A percentile compares a stretch with the other conserved stretches of the same genome.
phyloP scores from a whole-genome alignment of 1,140 invertebrate genomes.

The Drosophila tropicalis region DNA sequence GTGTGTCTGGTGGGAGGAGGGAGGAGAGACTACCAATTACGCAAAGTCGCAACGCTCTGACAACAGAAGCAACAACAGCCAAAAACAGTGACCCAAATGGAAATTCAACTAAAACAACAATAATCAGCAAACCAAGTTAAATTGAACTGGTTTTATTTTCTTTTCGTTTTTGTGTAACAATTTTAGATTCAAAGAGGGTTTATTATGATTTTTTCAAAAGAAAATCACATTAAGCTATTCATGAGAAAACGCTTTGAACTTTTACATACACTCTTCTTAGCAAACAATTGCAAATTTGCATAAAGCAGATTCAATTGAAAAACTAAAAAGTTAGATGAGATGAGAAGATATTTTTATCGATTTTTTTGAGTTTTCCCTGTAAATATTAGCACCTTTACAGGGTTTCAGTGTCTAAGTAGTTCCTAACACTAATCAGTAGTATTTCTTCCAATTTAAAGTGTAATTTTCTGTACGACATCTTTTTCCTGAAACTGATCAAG shows the following conservation, averaged over 20 bases:
- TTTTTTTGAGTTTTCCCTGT: no score
- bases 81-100: slow-evolving; percentile 16
- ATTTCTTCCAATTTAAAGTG: no score
- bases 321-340: not conserved
- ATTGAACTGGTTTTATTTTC: slow-evolving; percentile 53
- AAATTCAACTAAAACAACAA: slow-evolving; percentile 28
- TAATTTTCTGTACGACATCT: no score
- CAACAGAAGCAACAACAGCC: not conserved
- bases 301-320: not conserved
- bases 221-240: not conserved
- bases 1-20: not conserved
- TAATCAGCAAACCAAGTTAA: slow-evolving; percentile 26
- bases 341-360: not conserved
- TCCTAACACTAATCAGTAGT: no score
- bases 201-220: not conserved
- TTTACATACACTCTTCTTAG: not conserved
- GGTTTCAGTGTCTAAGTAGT: no score
- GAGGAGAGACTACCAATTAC: not conserved
- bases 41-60: slow-evolving; percentile 9
- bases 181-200: slow-evolving; percentile 10
- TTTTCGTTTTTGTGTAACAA: slow-evolving; percentile 25
- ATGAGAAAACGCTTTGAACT: slow-evolving; percentile 1
- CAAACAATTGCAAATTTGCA: not conserved
- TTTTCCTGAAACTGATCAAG: no score
- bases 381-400: no score